These are phyloP conservation scores for Avahi laniger DNA, from an alignment of 2,797 vertebrate genomes.

Conservation along the genomic window DNA sequence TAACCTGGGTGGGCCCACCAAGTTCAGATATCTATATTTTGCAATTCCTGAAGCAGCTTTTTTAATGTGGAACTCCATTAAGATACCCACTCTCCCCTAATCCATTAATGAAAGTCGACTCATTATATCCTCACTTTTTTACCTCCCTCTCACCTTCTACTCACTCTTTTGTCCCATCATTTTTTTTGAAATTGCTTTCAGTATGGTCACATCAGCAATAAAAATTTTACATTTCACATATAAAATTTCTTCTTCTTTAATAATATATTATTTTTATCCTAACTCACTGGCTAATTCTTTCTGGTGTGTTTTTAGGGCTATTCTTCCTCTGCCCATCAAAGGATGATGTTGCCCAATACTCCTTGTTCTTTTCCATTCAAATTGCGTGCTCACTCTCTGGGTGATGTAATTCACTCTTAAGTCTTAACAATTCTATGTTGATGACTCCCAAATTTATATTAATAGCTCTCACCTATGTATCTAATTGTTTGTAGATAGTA, in stretches of 20 bases:
- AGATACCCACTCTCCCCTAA: accelerated
- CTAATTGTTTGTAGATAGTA: neutral
- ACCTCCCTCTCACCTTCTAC: neutral
- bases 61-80: neutral
- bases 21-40: neutral
- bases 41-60: neutral
- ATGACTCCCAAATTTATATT: neutral
- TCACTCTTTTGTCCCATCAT: neutral
- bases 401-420: neutral
- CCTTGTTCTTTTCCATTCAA: neutral
- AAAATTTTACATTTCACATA: neutral
- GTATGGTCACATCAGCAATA: neutral
- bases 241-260: neutral
- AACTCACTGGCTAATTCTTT: neutral
- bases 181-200: neutral
- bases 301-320: neutral
- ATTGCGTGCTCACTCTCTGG: neutral
- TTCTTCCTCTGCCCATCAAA: neutral
- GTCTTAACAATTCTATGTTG: neutral
- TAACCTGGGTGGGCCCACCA: neutral
- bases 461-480: neutral
- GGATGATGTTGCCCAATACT: neutral
- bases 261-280: neutral
- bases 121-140: neutral
- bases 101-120: neutral